Conservation (phyloP, 2,113 vertebrate species). For the Mohoua ochrocephala region DNA sequence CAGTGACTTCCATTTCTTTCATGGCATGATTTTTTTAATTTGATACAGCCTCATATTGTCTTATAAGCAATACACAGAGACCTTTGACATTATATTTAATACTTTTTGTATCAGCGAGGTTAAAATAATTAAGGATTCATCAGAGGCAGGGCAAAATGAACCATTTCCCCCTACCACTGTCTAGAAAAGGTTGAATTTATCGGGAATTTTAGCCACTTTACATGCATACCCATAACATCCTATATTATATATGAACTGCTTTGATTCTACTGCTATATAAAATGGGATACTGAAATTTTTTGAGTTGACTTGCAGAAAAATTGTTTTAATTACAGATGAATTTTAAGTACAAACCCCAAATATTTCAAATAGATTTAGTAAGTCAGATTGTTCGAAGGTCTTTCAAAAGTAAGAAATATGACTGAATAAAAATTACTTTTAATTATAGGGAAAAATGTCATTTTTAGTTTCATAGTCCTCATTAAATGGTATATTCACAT, state of each 20-base stretch:
- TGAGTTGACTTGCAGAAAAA: background rate
- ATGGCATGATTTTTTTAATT: background rate
- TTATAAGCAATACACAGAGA: background rate
- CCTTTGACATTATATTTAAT: background rate
- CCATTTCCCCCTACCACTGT: background rate
- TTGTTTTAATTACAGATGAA: background rate
- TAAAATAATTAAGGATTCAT: background rate
- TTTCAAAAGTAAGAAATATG: constrained; percentile 32
- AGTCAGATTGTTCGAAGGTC: background rate
- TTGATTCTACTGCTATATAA: background rate
- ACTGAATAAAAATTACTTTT: constrained; percentile 20
- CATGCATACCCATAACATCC: background rate
- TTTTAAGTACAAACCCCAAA: background rate
- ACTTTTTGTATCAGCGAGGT: background rate
- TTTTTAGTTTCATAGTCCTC: constrained; percentile 36
- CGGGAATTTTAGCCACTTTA: background rate
- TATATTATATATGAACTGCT: background rate
- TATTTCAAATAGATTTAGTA: constrained; percentile 6
- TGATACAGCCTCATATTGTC: background rate
- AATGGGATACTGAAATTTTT: background rate
- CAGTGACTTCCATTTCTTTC: background rate
- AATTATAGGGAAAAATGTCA: constrained; percentile 28
- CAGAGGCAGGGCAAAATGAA: background rate
- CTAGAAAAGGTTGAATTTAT: background rate
- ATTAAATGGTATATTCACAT: constrained; percentile 41